phyloP scores from a whole-genome alignment of 1,140 invertebrate genomes.

The Euwallacea similis region DNA sequence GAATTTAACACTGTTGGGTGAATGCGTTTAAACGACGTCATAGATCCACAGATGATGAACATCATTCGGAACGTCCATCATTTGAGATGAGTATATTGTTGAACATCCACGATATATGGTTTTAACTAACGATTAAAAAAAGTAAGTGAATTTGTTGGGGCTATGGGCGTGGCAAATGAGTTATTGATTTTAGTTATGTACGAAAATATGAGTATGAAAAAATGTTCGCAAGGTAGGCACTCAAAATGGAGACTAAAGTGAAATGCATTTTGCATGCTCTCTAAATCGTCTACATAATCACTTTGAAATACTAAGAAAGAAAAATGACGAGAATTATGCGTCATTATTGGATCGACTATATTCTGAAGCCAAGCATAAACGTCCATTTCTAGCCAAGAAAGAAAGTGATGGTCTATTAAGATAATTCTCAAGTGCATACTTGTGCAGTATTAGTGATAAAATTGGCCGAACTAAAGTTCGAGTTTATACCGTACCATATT shows the following conservation, averaged over 20 bases:
- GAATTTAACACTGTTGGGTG: constrained; percentile 34
- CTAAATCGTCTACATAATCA: constrained; percentile 6
- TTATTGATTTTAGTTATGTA: background rate
- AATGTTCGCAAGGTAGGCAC: background rate
- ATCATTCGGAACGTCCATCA: constrained; percentile 32
- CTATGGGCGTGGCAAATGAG: background rate
- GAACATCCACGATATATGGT: constrained; percentile 36
- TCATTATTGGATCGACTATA: constrained; percentile 9
- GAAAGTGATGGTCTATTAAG: background rate
- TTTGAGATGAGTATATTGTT: constrained; percentile 39
- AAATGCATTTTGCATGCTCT: background rate
- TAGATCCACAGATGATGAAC: constrained; percentile 42
- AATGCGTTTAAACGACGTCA: constrained; percentile 32
- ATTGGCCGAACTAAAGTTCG: constrained; percentile 5
- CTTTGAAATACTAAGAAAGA: constrained; percentile 10
- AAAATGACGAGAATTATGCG: constrained; percentile 12
- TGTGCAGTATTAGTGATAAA: constrained; percentile 2
- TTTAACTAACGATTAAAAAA: constrained; percentile 17
- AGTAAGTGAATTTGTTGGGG: constrained; percentile 1
- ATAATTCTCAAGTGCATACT: background rate
- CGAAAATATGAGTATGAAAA: background rate
- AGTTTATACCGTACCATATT: constrained; percentile 2
- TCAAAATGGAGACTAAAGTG: background rate
- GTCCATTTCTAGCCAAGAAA: background rate
- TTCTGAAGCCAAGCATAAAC: background rate